Evolutionary conservation across 2,797 vertebrate genomes (phyloP).

Genomic region (Ataeniobius toweri): DNA sequence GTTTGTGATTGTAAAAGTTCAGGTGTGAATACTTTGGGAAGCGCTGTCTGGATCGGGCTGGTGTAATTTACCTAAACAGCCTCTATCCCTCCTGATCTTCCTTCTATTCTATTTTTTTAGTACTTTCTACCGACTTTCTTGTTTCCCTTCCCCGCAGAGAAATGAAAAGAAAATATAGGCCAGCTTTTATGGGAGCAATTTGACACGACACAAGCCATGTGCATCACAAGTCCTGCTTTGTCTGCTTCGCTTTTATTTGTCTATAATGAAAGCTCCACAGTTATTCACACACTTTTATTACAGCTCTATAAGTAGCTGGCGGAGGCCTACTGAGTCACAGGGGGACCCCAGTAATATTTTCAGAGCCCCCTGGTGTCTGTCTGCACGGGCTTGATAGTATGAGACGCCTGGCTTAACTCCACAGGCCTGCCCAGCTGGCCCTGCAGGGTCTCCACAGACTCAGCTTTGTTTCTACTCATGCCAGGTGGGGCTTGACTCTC

Average conservation of each 20-base stretch:
- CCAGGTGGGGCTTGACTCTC: conserved; percentile 49
- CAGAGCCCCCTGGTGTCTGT: conserved; percentile 65
- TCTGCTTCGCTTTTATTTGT: conserved; percentile 62
- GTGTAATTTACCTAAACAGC: conserved; percentile 58
- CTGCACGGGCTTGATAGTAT: conserved; percentile 68
- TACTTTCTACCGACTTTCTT: conserved; percentile 31
- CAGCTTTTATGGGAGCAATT: conserved; percentile 75
- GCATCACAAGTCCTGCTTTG: conserved; percentile 66
- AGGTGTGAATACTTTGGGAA: neutral
- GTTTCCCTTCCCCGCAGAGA: conserved; percentile 36
- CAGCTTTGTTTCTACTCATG: conserved; percentile 56
- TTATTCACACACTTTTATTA: conserved; percentile 71
- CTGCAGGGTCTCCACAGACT: conserved; percentile 35
- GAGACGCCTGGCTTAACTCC: conserved; percentile 71
- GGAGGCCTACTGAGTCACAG: conserved; percentile 68
- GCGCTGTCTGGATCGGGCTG: conserved; percentile 22
- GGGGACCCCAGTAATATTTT: conserved; percentile 50
- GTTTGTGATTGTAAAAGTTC: neutral
- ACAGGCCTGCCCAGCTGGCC: conserved; percentile 61
- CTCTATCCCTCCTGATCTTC: conserved; percentile 40
- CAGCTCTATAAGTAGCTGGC: conserved; percentile 65
- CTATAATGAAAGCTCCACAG: conserved; percentile 58
- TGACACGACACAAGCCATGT: conserved; percentile 73
- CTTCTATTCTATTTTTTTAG: conserved; percentile 22
- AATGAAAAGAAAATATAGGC: conserved; percentile 73